Percentiles rank a stretch among this genome's conserved stretches.
Conservation (phyloP, 1,140 invertebrate species). For the Lamellibrachia luymesi region DNA sequence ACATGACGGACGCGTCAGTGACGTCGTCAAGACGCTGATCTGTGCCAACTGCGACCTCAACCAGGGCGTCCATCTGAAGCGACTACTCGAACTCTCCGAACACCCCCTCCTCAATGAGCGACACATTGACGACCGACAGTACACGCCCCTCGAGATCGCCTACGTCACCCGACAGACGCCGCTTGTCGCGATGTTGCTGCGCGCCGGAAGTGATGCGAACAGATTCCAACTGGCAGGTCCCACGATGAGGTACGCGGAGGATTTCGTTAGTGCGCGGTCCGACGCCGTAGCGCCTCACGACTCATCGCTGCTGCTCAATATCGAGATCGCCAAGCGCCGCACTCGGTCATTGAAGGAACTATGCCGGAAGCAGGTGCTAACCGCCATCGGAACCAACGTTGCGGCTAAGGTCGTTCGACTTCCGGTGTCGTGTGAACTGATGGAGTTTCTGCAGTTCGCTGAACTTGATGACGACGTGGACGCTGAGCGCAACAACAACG, state of each 20-base stretch:
- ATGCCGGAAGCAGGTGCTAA: conserved; percentile 3
- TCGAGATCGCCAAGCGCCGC: not conserved
- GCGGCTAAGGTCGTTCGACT: not conserved
- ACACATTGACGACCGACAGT: conserved; percentile 21
- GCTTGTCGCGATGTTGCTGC: conserved; percentile 19
- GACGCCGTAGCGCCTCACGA: not conserved
- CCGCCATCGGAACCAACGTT: conserved; percentile 9
- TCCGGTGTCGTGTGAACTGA: not conserved
- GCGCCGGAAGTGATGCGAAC: conserved; percentile 7
- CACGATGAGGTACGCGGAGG: not conserved
- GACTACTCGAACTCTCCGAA: not conserved
- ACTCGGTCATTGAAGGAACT: conserved; percentile 6
- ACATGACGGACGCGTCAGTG: not conserved
- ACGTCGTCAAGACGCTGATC: conserved; percentile 20
- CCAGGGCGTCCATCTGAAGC: conserved; percentile 1
- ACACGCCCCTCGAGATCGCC: conserved; percentile 24
- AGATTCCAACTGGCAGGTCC: not conserved
- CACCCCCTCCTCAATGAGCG: not conserved
- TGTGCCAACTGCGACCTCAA: conserved; percentile 13
- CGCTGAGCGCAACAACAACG: not conserved
- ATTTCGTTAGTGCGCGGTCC: not conserved
- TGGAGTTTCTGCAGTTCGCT: not conserved
- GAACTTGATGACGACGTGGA: not conserved
- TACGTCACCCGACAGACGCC: conserved; percentile 7
- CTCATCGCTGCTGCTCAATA: not conserved